Conservation (phyloP, 2,113 vertebrate species). For the Choloepus hoffmanni region DNA sequence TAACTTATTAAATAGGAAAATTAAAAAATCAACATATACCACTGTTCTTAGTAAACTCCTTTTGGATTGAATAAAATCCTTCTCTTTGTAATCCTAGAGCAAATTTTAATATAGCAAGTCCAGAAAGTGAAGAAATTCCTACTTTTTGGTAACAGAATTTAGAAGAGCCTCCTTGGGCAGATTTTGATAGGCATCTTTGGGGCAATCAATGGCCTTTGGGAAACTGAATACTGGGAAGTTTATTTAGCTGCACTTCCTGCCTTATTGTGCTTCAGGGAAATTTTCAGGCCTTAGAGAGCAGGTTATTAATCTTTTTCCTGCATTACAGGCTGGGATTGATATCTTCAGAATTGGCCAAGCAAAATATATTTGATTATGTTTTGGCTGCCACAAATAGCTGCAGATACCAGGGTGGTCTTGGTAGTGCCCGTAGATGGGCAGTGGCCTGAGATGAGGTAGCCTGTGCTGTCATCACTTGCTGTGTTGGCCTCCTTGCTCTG, state of each 20-base stretch:
- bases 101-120: neutral
- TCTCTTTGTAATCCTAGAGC: neutral
- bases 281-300: neutral
- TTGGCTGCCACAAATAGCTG: neutral
- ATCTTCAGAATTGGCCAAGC: neutral
- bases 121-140: neutral
- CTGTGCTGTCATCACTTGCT: neutral
- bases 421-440: neutral
- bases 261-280: neutral
- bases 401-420: neutral
- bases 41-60: constrained; percentile 3
- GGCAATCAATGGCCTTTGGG: neutral
- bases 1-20: neutral
- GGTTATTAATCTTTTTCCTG: neutral
- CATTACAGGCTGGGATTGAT: neutral
- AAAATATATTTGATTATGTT: neutral
- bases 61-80: neutral
- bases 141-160: neutral
- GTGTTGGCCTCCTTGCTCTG: neutral
- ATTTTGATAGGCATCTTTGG: neutral
- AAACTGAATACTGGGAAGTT: neutral
- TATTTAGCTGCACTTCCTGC: neutral
- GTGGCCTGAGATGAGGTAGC: neutral
- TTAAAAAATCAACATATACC: neutral
- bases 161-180: neutral